Conservation (phyloP, 2,888 invertebrate genomes). For the Trichopria drosophilae region DNA sequence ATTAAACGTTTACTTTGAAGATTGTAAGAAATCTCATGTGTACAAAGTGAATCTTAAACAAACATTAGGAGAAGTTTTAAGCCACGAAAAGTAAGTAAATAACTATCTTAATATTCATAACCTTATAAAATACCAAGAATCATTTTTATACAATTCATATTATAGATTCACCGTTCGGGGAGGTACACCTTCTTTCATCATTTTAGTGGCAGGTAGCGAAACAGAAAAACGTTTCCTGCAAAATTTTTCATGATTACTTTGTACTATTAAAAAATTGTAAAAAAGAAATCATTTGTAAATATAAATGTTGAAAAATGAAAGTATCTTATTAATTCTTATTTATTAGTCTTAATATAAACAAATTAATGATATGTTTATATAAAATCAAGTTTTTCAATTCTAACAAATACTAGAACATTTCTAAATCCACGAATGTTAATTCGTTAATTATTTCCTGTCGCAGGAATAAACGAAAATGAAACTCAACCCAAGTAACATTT, state of each 20-base stretch:
- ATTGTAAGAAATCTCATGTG: conserved; percentile 64
- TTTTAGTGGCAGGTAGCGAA: conserved; percentile 64
- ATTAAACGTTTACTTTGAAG: conserved; percentile 76
- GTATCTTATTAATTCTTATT: too few species aligned
- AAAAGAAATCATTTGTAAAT: not conserved
- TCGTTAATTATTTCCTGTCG: too few species aligned
- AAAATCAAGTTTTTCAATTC: too few species aligned
- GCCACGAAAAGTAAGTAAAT: conserved; percentile 61
- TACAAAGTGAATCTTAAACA: conserved; percentile 63
- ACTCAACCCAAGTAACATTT: too few species aligned
- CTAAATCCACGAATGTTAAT: too few species aligned
- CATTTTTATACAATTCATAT: conserved; percentile 32
- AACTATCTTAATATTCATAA: conserved; percentile 11
- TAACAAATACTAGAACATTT: too few species aligned
- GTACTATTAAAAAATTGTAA: conserved; percentile 43
- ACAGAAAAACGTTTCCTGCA: conserved; percentile 65
- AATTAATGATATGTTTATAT: too few species aligned
- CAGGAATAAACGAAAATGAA: too few species aligned
- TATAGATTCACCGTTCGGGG: conserved; percentile 65
- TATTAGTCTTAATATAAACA: too few species aligned
- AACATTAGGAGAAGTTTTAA: conserved; percentile 66
- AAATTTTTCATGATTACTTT: too few species aligned
- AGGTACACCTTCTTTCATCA: conserved; percentile 70
- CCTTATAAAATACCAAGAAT: conserved; percentile 12
- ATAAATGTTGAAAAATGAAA: not conserved